Evolutionary conservation across 2,797 vertebrate species (phyloP), one percentile per base, ranked within the genome.

Genomic region (Todus mexicanus): DNA sequence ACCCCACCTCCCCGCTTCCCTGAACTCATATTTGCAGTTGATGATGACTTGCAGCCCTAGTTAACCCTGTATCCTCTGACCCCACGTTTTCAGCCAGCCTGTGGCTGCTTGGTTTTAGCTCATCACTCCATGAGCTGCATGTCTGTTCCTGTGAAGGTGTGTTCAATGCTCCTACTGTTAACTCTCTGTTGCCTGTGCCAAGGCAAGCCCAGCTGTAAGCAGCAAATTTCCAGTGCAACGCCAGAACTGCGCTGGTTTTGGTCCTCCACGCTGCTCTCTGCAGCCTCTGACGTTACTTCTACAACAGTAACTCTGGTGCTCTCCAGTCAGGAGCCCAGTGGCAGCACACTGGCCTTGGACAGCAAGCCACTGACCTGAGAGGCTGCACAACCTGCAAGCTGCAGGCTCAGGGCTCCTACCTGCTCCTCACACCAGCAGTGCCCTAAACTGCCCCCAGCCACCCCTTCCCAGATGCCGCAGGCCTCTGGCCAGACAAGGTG

Each of bases 371-470:
- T 5, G 15, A 20, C 12, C 57, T 48, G 16, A 47, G 79, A 75
- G 76, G n/a, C 80, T 33, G n/a, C 33, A 31, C 8, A 33, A 19
- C 43, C 59, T 10, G 10, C 0, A 0, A 31, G 27, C 38, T 65
- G 35, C 43, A 26, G 35, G 21, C 26, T 21, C 51, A 37, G 35
- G 85, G 43, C 48, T 77, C 73, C 15, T 3, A 12, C 8, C 26
- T 2, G 2, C 25, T 31, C 10, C 15, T 37, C 53, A 10, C 25
- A 33, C 4, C 40, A 31, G 27, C 42, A 22, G 35, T 29, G 56
- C 64, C 10, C 1, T 17, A 5, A 65, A 19, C 20, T 53, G n/a
- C 6, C 12, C 9, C 7, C 69, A 18, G 9, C 8, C 19, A n/a
- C n/a, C 14, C 21, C 33, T 59, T 14, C 14, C 45, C 31, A 19